Percentiles rank a stretch among this genome's conserved stretches.
These are phyloP conservation scores for Gnatocerus cornutus DNA, from an alignment of 2,888 invertebrate genomes.

Conservation along the genomic window DNA sequence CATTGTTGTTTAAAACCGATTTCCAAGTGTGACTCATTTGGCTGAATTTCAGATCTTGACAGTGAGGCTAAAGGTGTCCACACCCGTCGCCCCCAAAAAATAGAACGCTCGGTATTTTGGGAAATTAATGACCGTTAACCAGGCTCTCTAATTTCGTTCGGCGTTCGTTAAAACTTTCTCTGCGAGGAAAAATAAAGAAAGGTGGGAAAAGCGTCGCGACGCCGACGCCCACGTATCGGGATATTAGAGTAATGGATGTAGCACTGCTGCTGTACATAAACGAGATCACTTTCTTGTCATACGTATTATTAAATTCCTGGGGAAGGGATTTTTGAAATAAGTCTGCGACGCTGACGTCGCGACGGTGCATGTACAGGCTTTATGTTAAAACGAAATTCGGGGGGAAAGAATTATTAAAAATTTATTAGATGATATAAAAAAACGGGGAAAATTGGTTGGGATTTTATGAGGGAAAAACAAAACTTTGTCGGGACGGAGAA, in stretches of 20 bases:
- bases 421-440: constrained; percentile 1
- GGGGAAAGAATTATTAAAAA: background rate
- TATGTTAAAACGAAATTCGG: too few species aligned
- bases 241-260: background rate
- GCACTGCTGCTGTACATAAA: background rate
- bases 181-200: background rate
- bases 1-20: too few species aligned
- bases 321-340: background rate
- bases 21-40: too few species aligned
- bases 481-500: background rate
- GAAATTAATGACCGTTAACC: constrained; percentile 26
- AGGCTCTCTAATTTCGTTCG: constrained; percentile 15
- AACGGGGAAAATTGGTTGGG: background rate
- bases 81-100: background rate
- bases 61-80: too few species aligned
- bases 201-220: background rate
- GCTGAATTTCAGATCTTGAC: too few species aligned
- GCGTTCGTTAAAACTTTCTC: background rate
- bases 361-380: background rate
- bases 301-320: constrained; percentile 1
- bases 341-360: background rate
- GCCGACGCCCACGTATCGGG: background rate
- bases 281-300: constrained; percentile 1
- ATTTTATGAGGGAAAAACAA: background rate
- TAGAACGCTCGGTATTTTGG: constrained; percentile 13